phyloP scores from a whole-genome alignment of 2,888 invertebrate species.

The Leptopterna dolabrata region DNA sequence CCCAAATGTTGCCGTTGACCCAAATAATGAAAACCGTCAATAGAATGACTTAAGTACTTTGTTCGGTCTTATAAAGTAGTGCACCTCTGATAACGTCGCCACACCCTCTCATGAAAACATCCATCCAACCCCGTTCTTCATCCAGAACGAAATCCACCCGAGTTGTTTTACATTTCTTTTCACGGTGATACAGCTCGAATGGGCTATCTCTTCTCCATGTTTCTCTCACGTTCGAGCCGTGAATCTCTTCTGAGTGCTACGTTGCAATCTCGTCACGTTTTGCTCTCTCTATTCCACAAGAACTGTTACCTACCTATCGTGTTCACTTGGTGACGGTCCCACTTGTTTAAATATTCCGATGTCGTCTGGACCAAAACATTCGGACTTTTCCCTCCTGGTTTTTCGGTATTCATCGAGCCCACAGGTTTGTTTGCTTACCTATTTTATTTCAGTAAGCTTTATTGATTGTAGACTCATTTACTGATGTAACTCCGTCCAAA shows the following conservation, averaged over 20 bases:
- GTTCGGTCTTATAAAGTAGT: neutral
- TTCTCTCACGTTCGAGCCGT: neutral
- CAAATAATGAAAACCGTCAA: neutral
- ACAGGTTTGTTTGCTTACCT: neutral
- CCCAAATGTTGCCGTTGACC: neutral
- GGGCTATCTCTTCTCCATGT: neutral
- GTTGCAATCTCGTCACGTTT: slow-evolving; percentile 3
- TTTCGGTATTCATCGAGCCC: neutral
- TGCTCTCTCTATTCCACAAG: neutral
- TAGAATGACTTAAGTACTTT: neutral
- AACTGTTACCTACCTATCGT: neutral
- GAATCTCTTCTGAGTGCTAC: neutral
- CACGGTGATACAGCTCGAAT: neutral
- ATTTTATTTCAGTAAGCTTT: no score
- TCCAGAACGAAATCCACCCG: neutral
- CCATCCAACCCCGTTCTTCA: neutral
- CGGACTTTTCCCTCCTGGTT: neutral
- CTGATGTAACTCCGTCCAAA: no score
- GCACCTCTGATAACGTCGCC: neutral
- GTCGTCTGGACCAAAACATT: neutral
- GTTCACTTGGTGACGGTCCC: neutral
- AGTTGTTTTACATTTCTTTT: neutral
- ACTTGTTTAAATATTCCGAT: neutral
- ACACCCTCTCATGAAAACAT: neutral
- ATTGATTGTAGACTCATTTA: no score